Evolutionary conservation across 2,797 vertebrate species (phyloP), one percentile per base, ranked within the genome.

Genomic region (Kryptolebias ocellatus): DNA sequence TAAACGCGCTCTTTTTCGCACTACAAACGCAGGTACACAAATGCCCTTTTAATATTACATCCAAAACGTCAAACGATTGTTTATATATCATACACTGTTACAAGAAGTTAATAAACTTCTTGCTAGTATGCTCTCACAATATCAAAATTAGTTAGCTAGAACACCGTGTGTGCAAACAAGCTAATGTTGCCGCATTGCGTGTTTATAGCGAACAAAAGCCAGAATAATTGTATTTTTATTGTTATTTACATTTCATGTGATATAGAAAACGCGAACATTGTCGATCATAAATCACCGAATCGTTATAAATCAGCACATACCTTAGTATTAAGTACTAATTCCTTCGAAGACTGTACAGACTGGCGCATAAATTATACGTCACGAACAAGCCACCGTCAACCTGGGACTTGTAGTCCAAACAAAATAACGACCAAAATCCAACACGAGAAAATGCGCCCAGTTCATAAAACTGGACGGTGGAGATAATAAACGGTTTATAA

Each of bases 391-490:
- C 11, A 3, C 2, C 1, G 12, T 29, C 59, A 52, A 29, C 12
- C 7, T 82, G 89, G 91, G 88, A 87, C 34, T 70, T 84, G 90
- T 87, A 90, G 90, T 93, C 55, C 15, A 51, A 27, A 3, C 0
- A 0, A 29, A 5, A 4, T 18, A 16, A 1, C 1, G 0, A 4
- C 6, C 0, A 7, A 0, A 44, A 4, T 2, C 3, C 9, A 63
- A 17, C 17, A 1, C 0, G 0, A 0, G 27, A 27, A 1, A 4
- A 31, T 18, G 17, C 2, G 7, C 2, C 4, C 10, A 12, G n/a
- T 2, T 3, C 2, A 39, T 46, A 0, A 16, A 64, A 58, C 10
- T 1, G 1, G 10, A 1, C 0, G 9, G 1, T 11, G 24, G 2
- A 4, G 0, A 0, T n/a, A 2, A 7, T 10, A 9, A 29, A 16